These are phyloP conservation scores for Tromatobia lineatoria DNA, from an alignment of 2,888 invertebrate species.

Conservation along the genomic window DNA sequence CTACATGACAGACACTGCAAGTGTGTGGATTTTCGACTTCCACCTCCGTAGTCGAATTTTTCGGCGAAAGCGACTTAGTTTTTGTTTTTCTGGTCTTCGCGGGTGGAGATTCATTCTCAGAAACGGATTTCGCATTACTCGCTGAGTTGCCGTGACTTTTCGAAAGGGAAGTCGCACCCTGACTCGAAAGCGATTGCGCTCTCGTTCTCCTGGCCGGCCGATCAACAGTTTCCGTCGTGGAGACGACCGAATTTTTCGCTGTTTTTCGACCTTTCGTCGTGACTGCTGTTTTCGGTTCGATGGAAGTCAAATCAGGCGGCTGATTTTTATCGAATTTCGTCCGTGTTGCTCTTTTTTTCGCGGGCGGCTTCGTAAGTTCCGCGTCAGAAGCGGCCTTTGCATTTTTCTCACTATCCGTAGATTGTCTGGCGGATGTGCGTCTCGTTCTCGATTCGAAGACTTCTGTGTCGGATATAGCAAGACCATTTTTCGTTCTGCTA, in stretches of 20 bases:
- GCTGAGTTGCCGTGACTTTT: neutral
- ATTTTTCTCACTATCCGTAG: constrained; percentile 2
- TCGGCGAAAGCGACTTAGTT: neutral
- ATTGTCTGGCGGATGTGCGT: neutral
- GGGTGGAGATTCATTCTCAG: neutral
- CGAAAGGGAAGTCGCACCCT: neutral
- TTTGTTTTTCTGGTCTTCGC: constrained; percentile 4
- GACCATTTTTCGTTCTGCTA: constrained; percentile 30
- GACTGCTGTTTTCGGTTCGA: neutral
- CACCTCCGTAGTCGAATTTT: constrained; percentile 48
- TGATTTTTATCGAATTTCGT: neutral
- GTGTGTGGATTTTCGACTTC: constrained; percentile 63
- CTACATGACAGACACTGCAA: constrained; percentile 75
- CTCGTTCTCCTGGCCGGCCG: constrained; percentile 30
- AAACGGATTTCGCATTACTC: constrained; percentile 8
- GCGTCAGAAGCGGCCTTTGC: constrained; percentile 20
- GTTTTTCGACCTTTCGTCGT: constrained; percentile 15
- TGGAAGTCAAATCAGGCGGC: neutral
- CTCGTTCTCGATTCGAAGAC: constrained; percentile 7
- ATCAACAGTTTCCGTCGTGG: neutral
- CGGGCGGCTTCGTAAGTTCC: neutral
- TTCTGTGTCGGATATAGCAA: constrained; percentile 30
- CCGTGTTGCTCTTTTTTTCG: neutral
- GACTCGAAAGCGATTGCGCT: constrained; percentile 45
- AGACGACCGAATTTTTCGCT: neutral